Evolutionary conservation across 1,140 invertebrate genomes (phyloP).

Genomic region (Penaeus japonicus): DNA sequence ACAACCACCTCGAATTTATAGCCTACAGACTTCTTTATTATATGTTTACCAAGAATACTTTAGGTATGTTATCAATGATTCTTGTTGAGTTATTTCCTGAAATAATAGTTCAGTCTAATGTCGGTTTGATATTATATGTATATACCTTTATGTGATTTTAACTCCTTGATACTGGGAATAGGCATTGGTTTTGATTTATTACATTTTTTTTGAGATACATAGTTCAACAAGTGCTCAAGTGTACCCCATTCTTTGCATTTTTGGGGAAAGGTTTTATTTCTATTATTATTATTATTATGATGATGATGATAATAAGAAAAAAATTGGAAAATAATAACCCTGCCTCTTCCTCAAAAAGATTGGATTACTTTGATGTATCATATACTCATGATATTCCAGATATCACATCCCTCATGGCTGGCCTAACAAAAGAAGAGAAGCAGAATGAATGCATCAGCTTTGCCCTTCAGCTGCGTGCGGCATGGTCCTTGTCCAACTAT

Average conservation of each 20-base stretch:
- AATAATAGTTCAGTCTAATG: background rate
- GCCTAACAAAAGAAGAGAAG: constrained; percentile 79
- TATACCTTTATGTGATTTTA: no score
- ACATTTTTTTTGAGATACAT: background rate
- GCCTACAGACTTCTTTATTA: constrained; percentile 96
- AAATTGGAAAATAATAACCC: no score
- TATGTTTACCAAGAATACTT: constrained; percentile 94
- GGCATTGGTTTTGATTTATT: background rate
- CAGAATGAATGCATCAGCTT: constrained; percentile 84
- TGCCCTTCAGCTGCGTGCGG: constrained; percentile 84
- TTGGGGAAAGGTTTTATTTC: no score
- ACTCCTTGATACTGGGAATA: no score
- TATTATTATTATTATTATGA: no score
- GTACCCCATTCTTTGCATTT: no score
- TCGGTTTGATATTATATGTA: background rate
- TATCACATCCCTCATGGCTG: constrained; percentile 87
- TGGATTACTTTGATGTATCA: background rate
- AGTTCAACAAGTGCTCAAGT: background rate
- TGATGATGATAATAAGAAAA: no score
- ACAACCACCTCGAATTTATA: constrained; percentile 86
- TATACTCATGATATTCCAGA: constrained; percentile 70
- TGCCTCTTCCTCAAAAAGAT: no score
- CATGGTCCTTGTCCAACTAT: constrained; percentile 91
- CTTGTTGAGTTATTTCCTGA: background rate
- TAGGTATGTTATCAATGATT: constrained; percentile 74